Evolutionary conservation across 1,140 invertebrate species (phyloP).

Genomic region (Dermatophagoides farinae): DNA sequence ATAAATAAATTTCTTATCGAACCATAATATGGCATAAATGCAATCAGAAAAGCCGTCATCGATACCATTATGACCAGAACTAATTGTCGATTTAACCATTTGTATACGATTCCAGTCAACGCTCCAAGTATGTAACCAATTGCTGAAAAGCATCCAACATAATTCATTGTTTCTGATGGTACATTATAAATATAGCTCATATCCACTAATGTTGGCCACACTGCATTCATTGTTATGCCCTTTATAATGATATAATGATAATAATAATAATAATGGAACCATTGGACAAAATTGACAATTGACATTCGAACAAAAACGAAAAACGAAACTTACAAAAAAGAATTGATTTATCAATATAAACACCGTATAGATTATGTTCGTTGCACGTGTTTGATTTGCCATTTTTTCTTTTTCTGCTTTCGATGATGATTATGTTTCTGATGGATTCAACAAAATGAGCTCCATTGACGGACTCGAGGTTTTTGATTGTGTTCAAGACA

Average conservation of each 20-base stretch:
- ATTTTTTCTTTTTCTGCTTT: too few relatives aligned
- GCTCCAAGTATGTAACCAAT: neutral
- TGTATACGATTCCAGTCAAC: neutral
- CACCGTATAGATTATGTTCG: neutral
- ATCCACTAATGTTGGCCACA: neutral
- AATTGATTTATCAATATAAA: neutral
- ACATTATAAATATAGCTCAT: neutral
- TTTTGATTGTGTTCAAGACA: too few relatives aligned
- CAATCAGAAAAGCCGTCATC: neutral
- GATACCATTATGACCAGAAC: neutral
- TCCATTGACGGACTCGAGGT: too few relatives aligned
- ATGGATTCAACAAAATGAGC: too few relatives aligned
- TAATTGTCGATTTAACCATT: conserved; percentile 5
- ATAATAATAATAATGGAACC: too few relatives aligned
- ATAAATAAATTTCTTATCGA: neutral
- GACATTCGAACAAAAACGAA: too few relatives aligned
- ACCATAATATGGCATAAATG: neutral
- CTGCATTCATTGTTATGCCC: neutral
- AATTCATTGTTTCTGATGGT: neutral
- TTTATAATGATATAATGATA: too few relatives aligned
- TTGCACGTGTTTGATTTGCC: too few relatives aligned
- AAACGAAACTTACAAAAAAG: neutral
- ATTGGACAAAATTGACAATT: too few relatives aligned
- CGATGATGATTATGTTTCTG: too few relatives aligned
- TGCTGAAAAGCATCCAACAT: neutral